Conservation (phyloP, 2,888 invertebrate genomes). For the Petrolisthes cinctipes region DNA sequence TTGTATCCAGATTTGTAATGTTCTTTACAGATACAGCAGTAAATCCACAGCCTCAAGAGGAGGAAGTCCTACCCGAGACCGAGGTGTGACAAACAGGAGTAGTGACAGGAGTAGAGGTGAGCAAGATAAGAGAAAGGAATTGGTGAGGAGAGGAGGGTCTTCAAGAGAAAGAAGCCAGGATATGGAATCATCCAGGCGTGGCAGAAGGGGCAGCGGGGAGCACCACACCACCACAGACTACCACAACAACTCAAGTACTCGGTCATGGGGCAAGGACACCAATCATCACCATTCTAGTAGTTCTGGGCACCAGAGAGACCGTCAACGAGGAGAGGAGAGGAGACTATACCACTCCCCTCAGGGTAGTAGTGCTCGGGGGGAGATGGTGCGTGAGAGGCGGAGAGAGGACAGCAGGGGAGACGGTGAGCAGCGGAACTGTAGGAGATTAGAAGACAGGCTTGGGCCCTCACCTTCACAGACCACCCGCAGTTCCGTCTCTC, state of each 20-base stretch:
- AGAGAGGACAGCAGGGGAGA: constrained; percentile 36
- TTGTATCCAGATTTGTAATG: background rate
- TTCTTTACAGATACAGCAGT: constrained; percentile 33
- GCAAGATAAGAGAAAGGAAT: constrained; percentile 39
- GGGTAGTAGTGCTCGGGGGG: constrained; percentile 26
- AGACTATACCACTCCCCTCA: constrained; percentile 4
- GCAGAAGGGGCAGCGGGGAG: constrained; percentile 31
- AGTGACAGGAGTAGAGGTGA: constrained; percentile 31
- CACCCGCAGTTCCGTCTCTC: constrained; percentile 18
- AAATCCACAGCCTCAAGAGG: constrained; percentile 21
- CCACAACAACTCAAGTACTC: constrained; percentile 8
- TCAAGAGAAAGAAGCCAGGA: constrained; percentile 37
- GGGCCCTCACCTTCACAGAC: constrained; percentile 42
- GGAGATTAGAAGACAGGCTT: constrained; percentile 50
- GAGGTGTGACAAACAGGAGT: constrained; percentile 13
- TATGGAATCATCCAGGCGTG: constrained; percentile 33
- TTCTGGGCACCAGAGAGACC: background rate
- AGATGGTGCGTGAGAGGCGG: constrained; percentile 30
- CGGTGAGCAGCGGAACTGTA: constrained; percentile 19
- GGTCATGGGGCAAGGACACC: constrained; percentile 38
- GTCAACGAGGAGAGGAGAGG: constrained; percentile 19
- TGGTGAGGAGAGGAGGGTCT: background rate
- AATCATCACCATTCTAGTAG: background rate
- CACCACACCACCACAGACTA: constrained; percentile 23
- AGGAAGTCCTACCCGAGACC: constrained; percentile 41